Conservation (phyloP, 2,888 invertebrate species). For the Cataglyphis livida region DNA sequence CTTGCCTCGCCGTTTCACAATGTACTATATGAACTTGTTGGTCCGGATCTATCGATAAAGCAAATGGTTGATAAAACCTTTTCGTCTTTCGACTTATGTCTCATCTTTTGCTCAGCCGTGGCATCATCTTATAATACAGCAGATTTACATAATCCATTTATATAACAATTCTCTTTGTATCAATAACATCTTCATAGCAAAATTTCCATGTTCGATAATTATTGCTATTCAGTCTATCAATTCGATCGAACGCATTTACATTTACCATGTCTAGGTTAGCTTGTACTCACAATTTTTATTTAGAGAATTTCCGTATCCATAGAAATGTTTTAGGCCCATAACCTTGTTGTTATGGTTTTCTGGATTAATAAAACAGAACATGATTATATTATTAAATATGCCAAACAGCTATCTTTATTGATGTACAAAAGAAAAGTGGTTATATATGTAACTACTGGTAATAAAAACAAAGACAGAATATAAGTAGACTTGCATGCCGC, state of each 20-base stretch:
- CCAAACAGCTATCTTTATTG: too few species aligned
- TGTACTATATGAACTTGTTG: slow-evolving; percentile 52
- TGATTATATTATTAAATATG: too few species aligned
- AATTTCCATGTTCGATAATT: slow-evolving; percentile 41
- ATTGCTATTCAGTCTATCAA: neutral
- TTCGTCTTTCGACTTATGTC: neutral
- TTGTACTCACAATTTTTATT: too few species aligned
- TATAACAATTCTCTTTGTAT: slow-evolving; percentile 5
- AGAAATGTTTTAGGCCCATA: too few species aligned
- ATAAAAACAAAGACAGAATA: too few species aligned
- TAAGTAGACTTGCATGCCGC: too few species aligned
- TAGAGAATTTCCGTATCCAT: too few species aligned
- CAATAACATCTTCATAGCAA: slow-evolving; percentile 31
- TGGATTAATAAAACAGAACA: too few species aligned
- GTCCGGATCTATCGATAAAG: slow-evolving; percentile 39
- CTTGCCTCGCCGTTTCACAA: slow-evolving; percentile 23
- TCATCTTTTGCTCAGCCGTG: neutral
- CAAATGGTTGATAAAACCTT: slow-evolving; percentile 41
- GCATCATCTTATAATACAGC: neutral
- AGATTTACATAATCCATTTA: neutral
- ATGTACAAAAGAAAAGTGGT: too few species aligned
- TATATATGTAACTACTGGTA: too few species aligned
- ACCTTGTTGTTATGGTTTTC: too few species aligned
- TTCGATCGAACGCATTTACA: neutral
- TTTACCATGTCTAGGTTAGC: neutral